Conservation (phyloP, 2,888 invertebrate species). For the Thymelicus lineola region DNA sequence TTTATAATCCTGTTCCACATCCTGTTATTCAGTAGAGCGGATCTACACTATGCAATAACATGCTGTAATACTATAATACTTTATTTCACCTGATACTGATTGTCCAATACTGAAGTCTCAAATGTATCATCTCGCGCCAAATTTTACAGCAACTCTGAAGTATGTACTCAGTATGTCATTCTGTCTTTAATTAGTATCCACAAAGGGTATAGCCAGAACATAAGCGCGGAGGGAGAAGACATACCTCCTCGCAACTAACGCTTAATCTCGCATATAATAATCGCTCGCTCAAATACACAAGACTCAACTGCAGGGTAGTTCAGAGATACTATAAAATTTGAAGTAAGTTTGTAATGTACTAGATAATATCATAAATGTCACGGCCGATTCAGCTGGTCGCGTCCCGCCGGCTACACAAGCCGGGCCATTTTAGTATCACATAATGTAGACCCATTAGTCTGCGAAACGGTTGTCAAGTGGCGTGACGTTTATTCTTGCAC, state of each 20-base stretch:
- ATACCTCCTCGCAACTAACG: too few relatives aligned
- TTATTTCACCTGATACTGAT: constrained; percentile 22
- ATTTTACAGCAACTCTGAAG: background rate
- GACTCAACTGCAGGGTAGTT: too few relatives aligned
- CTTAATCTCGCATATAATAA: too few relatives aligned
- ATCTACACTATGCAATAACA: constrained; percentile 28
- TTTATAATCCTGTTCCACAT: constrained; percentile 6
- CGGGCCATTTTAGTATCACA: constrained; percentile 1
- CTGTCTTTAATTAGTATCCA: too few relatives aligned
- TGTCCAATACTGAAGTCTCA: constrained; percentile 27
- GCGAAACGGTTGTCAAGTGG: constrained; percentile 47
- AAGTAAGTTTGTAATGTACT: too few relatives aligned
- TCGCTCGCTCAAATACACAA: too few relatives aligned
- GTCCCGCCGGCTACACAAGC: too few relatives aligned
- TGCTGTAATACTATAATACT: constrained; percentile 5
- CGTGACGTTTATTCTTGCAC: constrained; percentile 53
- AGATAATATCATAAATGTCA: too few relatives aligned
- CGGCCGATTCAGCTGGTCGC: too few relatives aligned
- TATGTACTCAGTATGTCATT: background rate
- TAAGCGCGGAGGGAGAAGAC: too few relatives aligned
- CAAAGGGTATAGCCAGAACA: too few relatives aligned
- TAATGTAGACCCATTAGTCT: constrained; percentile 17
- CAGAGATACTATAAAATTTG: too few relatives aligned
- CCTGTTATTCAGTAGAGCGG: constrained; percentile 5
- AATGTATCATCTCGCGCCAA: background rate